These are phyloP conservation scores for Pluvialis apricaria DNA, from an alignment of 2,113 vertebrate genomes.

Conservation along the genomic window DNA sequence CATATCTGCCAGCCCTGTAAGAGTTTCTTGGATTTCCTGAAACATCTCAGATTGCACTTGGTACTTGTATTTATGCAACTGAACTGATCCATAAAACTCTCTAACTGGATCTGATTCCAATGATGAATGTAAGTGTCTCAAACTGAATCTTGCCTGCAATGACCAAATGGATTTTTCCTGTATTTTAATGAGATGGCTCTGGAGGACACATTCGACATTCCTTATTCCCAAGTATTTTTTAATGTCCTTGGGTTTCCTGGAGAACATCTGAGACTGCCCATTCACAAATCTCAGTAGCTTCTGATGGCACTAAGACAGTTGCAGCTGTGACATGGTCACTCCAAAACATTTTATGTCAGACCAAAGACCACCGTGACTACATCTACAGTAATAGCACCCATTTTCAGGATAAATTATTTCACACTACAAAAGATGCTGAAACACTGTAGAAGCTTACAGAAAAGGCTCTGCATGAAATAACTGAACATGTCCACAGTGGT, in stretches of 20 bases:
- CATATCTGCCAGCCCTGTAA: background rate
- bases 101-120: background rate
- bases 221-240: background rate
- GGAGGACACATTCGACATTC: background rate
- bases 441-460: background rate
- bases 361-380: background rate
- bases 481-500: accelerated
- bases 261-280: background rate
- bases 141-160: background rate
- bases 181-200: background rate
- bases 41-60: background rate
- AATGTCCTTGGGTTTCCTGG: background rate
- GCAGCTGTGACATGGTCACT: background rate
- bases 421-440: background rate
- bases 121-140: background rate
- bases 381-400: background rate
- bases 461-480: background rate
- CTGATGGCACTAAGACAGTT: background rate
- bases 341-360: background rate
- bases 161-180: background rate
- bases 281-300: background rate
- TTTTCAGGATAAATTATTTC: background rate
- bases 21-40: background rate
- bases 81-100: background rate
- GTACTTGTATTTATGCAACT: background rate